A percentile compares a stretch with the other conserved stretches of the same genome.
Conservation (phyloP, 53 echinoderm and acorn worm species). For the Arbacia lixula region DNA sequence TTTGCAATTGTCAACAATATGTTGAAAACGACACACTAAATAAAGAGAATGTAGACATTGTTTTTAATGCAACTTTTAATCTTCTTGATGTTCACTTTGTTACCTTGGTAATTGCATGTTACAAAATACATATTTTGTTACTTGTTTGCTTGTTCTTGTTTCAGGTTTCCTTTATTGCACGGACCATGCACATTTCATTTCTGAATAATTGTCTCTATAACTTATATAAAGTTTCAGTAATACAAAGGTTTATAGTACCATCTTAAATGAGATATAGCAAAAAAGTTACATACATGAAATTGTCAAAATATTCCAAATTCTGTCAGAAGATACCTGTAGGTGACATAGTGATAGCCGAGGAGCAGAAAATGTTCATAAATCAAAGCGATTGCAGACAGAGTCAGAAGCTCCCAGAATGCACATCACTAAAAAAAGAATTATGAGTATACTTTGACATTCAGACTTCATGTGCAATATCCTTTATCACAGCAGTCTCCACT, state of each 20-base stretch:
- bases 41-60: not conserved
- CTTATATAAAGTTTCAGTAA: constrained; percentile 45
- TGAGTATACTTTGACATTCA: too few species aligned
- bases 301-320: constrained; percentile 37
- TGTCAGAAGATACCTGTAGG: not conserved
- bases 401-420: too few species aligned
- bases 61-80: constrained; percentile 45
- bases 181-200: constrained; percentile 53
- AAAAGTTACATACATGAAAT: constrained; percentile 24
- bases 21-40: not conserved
- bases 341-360: too few species aligned
- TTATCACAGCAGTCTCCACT: too few species aligned
- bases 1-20: too few species aligned
- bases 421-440: too few species aligned
- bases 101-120: constrained; percentile 55
- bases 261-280: constrained; percentile 52
- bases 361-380: too few species aligned
- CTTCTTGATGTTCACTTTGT: constrained; percentile 56
- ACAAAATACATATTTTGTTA: constrained; percentile 54
- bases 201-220: constrained; percentile 59
- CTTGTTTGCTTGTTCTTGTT: constrained; percentile 48
- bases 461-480: too few species aligned
- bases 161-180: constrained; percentile 58
- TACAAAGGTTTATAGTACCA: constrained; percentile 54
- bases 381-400: too few species aligned